Evolutionary conservation across 2,888 invertebrate genomes (phyloP).

Genomic region (Geophilus truncorum): DNA sequence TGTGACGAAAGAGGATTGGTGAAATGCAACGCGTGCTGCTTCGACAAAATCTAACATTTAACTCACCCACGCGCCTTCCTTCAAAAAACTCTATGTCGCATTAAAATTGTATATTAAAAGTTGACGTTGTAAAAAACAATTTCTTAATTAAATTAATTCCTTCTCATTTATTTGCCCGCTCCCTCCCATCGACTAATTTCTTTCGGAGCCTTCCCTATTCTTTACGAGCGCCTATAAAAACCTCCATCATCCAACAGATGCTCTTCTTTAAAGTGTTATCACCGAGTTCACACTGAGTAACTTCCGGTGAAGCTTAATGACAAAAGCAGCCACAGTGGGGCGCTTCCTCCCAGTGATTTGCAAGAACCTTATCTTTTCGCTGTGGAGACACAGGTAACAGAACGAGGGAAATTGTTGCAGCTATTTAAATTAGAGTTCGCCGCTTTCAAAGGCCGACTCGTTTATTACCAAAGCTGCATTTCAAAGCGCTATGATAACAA

Average conservation of each 20-base stretch:
- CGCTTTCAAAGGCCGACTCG: background rate
- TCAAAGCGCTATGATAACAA: too few relatives aligned
- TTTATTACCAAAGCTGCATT: too few relatives aligned
- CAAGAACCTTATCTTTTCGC: background rate
- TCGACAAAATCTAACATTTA: background rate
- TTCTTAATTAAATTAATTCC: background rate
- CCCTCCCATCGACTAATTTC: background rate
- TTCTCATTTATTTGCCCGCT: background rate
- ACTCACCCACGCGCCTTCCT: background rate
- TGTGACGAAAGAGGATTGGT: constrained; percentile 93
- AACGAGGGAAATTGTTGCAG: background rate
- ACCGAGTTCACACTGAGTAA: background rate
- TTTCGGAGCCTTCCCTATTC: background rate
- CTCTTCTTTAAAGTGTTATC: background rate
- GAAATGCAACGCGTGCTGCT: constrained; percentile 70
- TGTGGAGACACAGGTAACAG: background rate
- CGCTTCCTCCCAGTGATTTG: background rate
- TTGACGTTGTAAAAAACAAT: background rate
- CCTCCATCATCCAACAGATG: background rate
- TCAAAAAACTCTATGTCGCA: background rate
- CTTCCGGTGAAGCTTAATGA: background rate
- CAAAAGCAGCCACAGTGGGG: background rate
- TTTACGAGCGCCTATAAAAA: background rate
- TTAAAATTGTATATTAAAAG: background rate
- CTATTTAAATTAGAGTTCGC: background rate